phyloP scores from a whole-genome alignment of 2,888 invertebrate species.

The Isotomurus palustris region DNA sequence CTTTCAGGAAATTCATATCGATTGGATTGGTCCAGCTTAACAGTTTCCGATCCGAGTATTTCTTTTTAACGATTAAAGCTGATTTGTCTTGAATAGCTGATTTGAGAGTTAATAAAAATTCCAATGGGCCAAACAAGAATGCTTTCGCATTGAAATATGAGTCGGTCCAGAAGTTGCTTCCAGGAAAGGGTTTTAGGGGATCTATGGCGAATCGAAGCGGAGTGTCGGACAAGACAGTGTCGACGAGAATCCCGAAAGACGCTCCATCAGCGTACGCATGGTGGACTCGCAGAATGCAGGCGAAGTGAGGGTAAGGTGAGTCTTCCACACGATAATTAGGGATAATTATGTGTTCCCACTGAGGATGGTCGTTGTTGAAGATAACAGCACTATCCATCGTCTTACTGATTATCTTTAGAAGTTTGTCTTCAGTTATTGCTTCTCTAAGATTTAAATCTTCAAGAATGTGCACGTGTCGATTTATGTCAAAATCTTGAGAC shows the following conservation, averaged over 20 bases:
- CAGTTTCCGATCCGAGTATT: slow-evolving; percentile 30
- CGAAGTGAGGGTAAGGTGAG: slow-evolving; percentile 16
- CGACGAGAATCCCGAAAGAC: slow-evolving; percentile 25
- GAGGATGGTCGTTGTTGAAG: slow-evolving; percentile 24
- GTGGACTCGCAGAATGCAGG: slow-evolving; percentile 22
- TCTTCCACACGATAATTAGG: slow-evolving; percentile 30
- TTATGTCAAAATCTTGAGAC: slow-evolving; percentile 33
- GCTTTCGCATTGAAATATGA: slow-evolving; percentile 26
- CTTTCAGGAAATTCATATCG: slow-evolving; percentile 29
- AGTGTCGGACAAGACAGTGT: slow-evolving; percentile 25
- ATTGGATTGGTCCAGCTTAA: slow-evolving; percentile 32
- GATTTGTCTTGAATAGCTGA: slow-evolving; percentile 25
- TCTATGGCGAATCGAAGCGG: slow-evolving; percentile 28
- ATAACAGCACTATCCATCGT: slow-evolving; percentile 25
- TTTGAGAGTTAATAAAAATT: slow-evolving; percentile 23
- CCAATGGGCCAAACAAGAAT: slow-evolving; percentile 25
- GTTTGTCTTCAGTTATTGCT: slow-evolving; percentile 32
- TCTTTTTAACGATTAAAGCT: slow-evolving; percentile 23
- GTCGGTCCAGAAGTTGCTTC: slow-evolving; percentile 14
- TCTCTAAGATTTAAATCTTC: slow-evolving; percentile 13
- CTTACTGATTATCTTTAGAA: slow-evolving; percentile 29
- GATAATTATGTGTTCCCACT: slow-evolving; percentile 43
- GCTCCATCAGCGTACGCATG: slow-evolving; percentile 33
- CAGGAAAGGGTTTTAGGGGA: slow-evolving; percentile 37
- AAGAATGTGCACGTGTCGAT: slow-evolving; percentile 34